Percentiles rank a stretch among this genome's conserved stretches.
phyloP scores from a whole-genome alignment of 2,113 vertebrate genomes.

The Herpetotheres cachinnans region DNA sequence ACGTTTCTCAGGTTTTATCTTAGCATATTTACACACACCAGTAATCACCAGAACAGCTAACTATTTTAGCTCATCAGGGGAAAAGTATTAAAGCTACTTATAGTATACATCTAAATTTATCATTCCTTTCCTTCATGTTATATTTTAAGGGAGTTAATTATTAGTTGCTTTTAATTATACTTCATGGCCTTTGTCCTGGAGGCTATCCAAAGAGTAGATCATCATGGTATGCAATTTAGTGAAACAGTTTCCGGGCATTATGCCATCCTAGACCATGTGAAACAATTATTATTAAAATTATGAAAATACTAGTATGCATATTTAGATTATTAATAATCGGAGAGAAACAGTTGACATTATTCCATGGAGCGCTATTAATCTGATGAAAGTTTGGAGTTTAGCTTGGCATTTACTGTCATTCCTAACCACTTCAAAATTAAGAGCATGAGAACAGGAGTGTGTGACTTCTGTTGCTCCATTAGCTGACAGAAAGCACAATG shows the following conservation, averaged over 20 bases:
- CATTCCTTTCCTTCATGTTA: slow-evolving; percentile 60
- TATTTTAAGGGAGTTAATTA: slow-evolving; percentile 78
- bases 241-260: slow-evolving; percentile 76
- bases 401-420: slow-evolving; percentile 33
- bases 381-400: background rate
- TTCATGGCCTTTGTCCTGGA: slow-evolving; percentile 78
- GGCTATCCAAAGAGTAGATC: slow-evolving; percentile 75
- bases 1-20: background rate
- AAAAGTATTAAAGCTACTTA: slow-evolving; percentile 16
- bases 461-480: background rate
- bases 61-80: slow-evolving; percentile 28
- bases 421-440: slow-evolving; percentile 7
- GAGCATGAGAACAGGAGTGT: background rate
- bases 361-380: slow-evolving; percentile 40
- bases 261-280: slow-evolving; percentile 69
- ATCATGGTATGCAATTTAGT: slow-evolving; percentile 74
- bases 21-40: background rate
- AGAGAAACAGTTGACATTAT: slow-evolving; percentile 30
- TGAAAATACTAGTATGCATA: slow-evolving; percentile 72
- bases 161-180: slow-evolving; percentile 81
- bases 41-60: background rate
- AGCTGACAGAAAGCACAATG: slow-evolving; percentile 33
- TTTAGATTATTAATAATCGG: slow-evolving; percentile 63
- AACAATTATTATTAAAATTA: slow-evolving; percentile 74
- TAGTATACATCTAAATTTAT: slow-evolving; percentile 65